Base-by-base conservation (phyloP, 2,113 vertebrate species). In the Dicerorhinus sumatrensis region DNA sequence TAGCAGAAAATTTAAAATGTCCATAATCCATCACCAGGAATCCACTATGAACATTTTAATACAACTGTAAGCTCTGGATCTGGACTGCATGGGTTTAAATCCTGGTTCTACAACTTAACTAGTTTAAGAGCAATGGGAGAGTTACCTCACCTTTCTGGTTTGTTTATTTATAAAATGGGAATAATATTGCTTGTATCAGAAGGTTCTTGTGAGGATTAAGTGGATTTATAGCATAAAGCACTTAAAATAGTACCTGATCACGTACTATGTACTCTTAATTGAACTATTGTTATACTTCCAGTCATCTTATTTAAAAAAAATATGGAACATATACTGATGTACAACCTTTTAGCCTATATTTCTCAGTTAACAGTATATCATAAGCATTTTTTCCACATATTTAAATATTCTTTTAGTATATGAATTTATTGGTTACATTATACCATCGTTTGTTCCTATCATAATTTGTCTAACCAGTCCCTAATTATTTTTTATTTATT, bases 391-490 rank as follows among this genome's bases (percentile, higher is more conserved):
- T 18, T n/a, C 31, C 8, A 58, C 5, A 33, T 36, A 36, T 1
- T 84, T 76, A 62, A 93, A 73, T 89, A 56, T 76, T 90, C 4
- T 77, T 80, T 82, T 85, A 82, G n/a, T 69, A 67, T 54, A 62
- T 90, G 48, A 73, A 48, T 62, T 94, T 77, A 84, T n/a, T 81
- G 51, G 69, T 94, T 86, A 36, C 1, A 36, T 95, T 48, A 48
- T 63, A 20, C 20, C 33, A 25, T n/a, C 36, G n/a, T 92, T 69
- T 58, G 11, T 81, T 91, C 48, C 5, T 56, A 42, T 96, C 11
- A 86, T 83, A 73, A 77, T 83, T 86, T 9, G 17, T 58, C 51
- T 87, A 84, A 69, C 12, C 20, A 79, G 27, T 88, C 54, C 8
- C 5, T 80, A 58, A 39, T 73, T 86, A 90, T 42, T 42, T 42